Base-by-base conservation (phyloP, 1,140 invertebrate species). In the Thereuonema tuberculata region DNA sequence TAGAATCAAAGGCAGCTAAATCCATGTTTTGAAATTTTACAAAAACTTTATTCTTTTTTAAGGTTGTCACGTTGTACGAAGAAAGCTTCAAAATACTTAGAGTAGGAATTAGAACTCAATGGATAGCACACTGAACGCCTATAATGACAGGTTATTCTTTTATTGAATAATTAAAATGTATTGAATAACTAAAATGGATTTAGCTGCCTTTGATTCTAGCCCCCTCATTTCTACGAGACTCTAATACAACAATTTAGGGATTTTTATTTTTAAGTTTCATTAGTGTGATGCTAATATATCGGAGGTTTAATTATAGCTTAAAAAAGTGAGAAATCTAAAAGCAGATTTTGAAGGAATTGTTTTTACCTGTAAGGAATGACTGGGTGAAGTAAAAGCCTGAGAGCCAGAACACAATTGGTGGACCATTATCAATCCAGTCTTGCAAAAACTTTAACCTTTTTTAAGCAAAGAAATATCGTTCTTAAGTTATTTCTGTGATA, bases 321-420 rank as follows among this genome's bases (percentile, higher is more conserved):
- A 37, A 9, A 37, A 37, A 37, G 17, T 37, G 31, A 17, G 5
- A 37, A 37, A 37, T 37, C n/a, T 9, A 37, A 29, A 77, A 72
- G 76, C 76, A 77, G 37, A 65, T 62, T 28, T 68, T 60, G 26
- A 56, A 73, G 68, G 52, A 75, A 48, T 72, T 70, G 1, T 77
- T 67, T 50, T 9, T 24, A 61, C 76, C 93, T 3, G 93, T 97
- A 17, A 97, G 76, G 74, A 97, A 97, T 3, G 92, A 91, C 76
- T 96, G 92, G 0, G 93, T 93, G 70, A 95, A 96, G 71, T 85
- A 97, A 72, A 98, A 95, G 21, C 91, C 93, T 0, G 92, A 90
- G 28, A 98, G 74, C 93, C 93, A 97, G 73, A 87, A 95, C 12
- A 85, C 81, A 1, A 74, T 61, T 0, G 93, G 90, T 20, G 87